phyloP scores from a whole-genome alignment of 2,113 vertebrate species.

The Etheostoma cragini region DNA sequence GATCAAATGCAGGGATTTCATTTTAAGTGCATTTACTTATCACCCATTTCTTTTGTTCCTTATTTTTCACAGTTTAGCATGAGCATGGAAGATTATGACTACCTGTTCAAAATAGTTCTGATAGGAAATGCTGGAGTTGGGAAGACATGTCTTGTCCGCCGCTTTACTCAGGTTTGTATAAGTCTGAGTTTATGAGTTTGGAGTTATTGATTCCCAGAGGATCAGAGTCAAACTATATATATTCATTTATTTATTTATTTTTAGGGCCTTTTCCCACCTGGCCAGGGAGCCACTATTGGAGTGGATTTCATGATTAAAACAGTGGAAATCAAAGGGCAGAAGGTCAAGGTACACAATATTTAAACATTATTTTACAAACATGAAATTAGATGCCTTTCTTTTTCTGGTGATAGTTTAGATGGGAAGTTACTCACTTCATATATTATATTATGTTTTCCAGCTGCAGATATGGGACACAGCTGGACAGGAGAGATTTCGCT shows the following conservation, averaged over 20 bases:
- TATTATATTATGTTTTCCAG: constrained; percentile 73
- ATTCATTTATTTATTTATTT: not conserved
- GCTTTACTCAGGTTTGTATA: constrained; percentile 96
- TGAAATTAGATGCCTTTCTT: not conserved
- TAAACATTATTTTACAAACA: not conserved
- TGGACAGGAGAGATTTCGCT: constrained; percentile 97
- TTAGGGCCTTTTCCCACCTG: constrained; percentile 97
- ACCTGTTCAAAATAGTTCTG: constrained; percentile 99
- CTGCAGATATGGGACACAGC: constrained; percentile 99
- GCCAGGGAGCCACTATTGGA: constrained; percentile 98
- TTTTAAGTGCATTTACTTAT: not conserved
- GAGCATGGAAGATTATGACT: constrained; percentile 99
- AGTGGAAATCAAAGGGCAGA: constrained; percentile 97
- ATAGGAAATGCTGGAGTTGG: constrained; percentile 99
- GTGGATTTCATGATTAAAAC: constrained; percentile 99
- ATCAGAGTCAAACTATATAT: not conserved
- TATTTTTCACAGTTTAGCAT: constrained; percentile 86
- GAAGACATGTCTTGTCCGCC: constrained; percentile 97
- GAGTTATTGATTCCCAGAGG: not conserved
- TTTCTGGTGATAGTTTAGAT: not conserved
- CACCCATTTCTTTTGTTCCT: not conserved
- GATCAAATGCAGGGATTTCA: not conserved
- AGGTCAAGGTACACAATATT: constrained; percentile 91
- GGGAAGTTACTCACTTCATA: not conserved
- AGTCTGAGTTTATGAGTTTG: not conserved